Conservation (phyloP, 2,113 vertebrate genomes). For the Paraplagusia blochii region DNA sequence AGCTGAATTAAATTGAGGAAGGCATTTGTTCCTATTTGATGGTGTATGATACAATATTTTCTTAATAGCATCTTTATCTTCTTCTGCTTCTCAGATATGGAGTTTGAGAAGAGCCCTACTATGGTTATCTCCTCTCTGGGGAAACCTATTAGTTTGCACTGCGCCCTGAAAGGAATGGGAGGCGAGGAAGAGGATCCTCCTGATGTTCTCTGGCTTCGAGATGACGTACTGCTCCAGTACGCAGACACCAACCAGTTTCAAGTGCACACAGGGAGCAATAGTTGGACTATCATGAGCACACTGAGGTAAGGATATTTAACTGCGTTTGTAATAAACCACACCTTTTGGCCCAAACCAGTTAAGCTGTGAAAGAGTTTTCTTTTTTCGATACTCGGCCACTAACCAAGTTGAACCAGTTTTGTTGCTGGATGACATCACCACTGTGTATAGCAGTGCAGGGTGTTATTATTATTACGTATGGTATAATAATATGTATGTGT, state of each 20-base stretch:
- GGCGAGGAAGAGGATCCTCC: constrained; percentile 67
- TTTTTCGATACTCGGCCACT: constrained; percentile 30
- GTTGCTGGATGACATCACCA: constrained; percentile 1
- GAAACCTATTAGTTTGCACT: constrained; percentile 74
- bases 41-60: too few relatives aligned
- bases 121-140: constrained; percentile 81
- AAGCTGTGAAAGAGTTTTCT: not conserved
- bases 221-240: constrained; percentile 61
- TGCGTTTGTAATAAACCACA: constrained; percentile 7
- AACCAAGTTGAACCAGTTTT: constrained; percentile 5
- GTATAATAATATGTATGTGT: too few relatives aligned
- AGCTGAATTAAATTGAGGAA: too few relatives aligned
- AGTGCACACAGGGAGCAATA: constrained; percentile 72
- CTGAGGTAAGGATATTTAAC: constrained; percentile 52
- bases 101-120: constrained; percentile 72
- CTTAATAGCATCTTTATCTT: not conserved
- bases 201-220: constrained; percentile 81
- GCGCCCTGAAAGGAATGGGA: constrained; percentile 64
- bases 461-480: too few relatives aligned
- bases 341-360: constrained; percentile 5
- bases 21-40: too few relatives aligned
- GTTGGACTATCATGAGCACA: constrained; percentile 68
- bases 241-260: constrained; percentile 82
- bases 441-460: not conserved
- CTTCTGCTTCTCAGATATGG: constrained; percentile 36